A percentile compares a stretch with the other conserved stretches of the same genome.
Conservation (phyloP, 2,888 invertebrate species). For the Autographa pulchrina region DNA sequence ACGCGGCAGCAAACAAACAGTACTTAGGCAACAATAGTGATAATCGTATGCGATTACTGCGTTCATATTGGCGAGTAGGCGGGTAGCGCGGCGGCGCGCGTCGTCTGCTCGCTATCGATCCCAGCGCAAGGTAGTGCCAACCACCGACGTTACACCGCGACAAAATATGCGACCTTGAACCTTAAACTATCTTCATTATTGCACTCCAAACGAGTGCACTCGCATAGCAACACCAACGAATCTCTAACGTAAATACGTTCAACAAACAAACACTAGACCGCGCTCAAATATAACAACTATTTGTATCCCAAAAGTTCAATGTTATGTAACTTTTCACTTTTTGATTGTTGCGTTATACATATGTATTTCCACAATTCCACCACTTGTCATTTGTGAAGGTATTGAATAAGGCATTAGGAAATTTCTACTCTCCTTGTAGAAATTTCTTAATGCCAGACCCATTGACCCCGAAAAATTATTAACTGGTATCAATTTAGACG, state of each 20-base stretch:
- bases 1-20: conserved; percentile 67
- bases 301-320: conserved; percentile 33
- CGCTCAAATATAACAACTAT: conserved; percentile 18
- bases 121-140: conserved; percentile 79
- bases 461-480: background rate
- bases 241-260: conserved; percentile 8
- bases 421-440: too few species aligned
- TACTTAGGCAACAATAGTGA: conserved; percentile 69
- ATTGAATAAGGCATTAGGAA: conserved; percentile 52
- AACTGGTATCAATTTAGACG: background rate
- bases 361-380: conserved; percentile 3
- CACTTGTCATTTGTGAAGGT: conserved; percentile 19
- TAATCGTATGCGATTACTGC: conserved; percentile 74
- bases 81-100: conserved; percentile 79
- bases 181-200: conserved; percentile 75
- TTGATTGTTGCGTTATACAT: conserved; percentile 20
- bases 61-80: conserved; percentile 68
- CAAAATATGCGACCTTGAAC: conserved; percentile 84
- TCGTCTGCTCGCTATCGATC: conserved; percentile 85
- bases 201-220: conserved; percentile 69
- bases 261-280: conserved; percentile 23
- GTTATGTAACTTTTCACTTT: conserved; percentile 32
- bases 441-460: conserved; percentile 34
- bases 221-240: conserved; percentile 17
- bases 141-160: conserved; percentile 75